A percentile compares a stretch with the other conserved stretches of the same genome.
Conservation (phyloP, 2,888 invertebrate species). For the Blastobasis adustella region DNA sequence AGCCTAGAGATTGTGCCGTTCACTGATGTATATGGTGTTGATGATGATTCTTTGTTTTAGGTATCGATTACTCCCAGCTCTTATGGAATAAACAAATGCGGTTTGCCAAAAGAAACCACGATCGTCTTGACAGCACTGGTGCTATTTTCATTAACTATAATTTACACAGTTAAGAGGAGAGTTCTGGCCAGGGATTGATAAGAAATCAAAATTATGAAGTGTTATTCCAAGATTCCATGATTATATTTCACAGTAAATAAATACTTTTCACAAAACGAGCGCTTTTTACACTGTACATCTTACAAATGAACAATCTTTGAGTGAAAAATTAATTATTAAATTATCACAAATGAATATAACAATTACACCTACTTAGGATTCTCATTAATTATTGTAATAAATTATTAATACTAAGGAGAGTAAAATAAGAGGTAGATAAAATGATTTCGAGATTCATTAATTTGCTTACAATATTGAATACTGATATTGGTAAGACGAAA, state of each 20-base stretch:
- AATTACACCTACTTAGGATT: conserved; percentile 32
- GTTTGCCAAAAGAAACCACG: too few relatives aligned
- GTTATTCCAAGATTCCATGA: conserved; percentile 18
- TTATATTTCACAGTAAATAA: conserved; percentile 67
- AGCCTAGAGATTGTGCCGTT: too few relatives aligned
- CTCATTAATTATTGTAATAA: conserved; percentile 44
- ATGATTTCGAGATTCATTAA: conserved; percentile 58
- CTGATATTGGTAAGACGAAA: conserved; percentile 53
- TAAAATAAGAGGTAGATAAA: conserved; percentile 70
- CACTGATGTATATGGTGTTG: too few relatives aligned
- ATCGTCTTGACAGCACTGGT: too few relatives aligned
- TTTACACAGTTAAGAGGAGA: too few relatives aligned
- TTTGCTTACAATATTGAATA: conserved; percentile 56
- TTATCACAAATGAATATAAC: conserved; percentile 56
- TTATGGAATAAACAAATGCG: too few relatives aligned
- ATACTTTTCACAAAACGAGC: conserved; percentile 72
- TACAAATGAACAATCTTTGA: conserved; percentile 22
- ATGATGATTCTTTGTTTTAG: too few relatives aligned
- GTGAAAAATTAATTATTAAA: conserved; percentile 23
- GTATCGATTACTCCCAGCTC: too few relatives aligned
- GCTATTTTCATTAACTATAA: too few relatives aligned
- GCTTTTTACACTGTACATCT: conserved; percentile 60
- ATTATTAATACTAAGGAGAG: conserved; percentile 53
- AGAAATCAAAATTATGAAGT: background rate
- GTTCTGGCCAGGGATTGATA: too few relatives aligned